These are phyloP conservation scores for Halotydeus destructor DNA, from an alignment of 1,140 invertebrate species.

Conservation along the genomic window DNA sequence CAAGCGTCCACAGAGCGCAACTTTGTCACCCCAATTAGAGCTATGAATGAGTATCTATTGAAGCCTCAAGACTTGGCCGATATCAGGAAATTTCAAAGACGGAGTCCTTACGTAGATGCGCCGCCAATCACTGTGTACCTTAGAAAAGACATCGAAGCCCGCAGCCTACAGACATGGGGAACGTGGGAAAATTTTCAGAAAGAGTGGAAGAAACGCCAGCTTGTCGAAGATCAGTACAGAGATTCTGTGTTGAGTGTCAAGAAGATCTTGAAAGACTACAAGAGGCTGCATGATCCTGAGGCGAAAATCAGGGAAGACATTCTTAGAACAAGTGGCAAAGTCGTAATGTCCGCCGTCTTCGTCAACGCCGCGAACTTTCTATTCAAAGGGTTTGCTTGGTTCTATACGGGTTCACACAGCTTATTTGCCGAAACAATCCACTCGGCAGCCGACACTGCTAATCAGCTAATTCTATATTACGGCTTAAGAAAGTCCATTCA, in stretches of 20 bases:
- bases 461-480: slow-evolving; percentile 68
- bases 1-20: slow-evolving; percentile 43
- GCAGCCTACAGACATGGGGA: slow-evolving; percentile 35
- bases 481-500: slow-evolving; percentile 87
- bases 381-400: slow-evolving; percentile 67
- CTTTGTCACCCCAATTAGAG: slow-evolving; percentile 73
- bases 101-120: slow-evolving; percentile 78
- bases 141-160: slow-evolving; percentile 81
- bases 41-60: slow-evolving; percentile 75
- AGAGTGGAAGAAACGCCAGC: slow-evolving; percentile 43
- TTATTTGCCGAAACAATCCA: slow-evolving; percentile 95
- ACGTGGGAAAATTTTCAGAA: slow-evolving; percentile 53
- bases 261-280: slow-evolving; percentile 46
- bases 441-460: slow-evolving; percentile 84
- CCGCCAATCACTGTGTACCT: slow-evolving; percentile 83
- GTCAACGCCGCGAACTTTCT: slow-evolving; percentile 80
- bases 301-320: slow-evolving; percentile 30
- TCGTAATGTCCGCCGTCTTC: slow-evolving; percentile 58
- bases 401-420: slow-evolving; percentile 82
- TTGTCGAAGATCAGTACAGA: slow-evolving; percentile 17
- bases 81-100: slow-evolving; percentile 64
- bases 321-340: slow-evolving; percentile 56
- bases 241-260: slow-evolving; percentile 56
- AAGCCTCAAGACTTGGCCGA: slow-evolving; percentile 48
- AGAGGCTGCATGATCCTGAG: slow-evolving; percentile 19